A percentile compares a stretch with the other conserved stretches of the same genome.
Evolutionary conservation across 2,113 vertebrate species (phyloP).

Genomic region (Semnornis frantzii): DNA sequence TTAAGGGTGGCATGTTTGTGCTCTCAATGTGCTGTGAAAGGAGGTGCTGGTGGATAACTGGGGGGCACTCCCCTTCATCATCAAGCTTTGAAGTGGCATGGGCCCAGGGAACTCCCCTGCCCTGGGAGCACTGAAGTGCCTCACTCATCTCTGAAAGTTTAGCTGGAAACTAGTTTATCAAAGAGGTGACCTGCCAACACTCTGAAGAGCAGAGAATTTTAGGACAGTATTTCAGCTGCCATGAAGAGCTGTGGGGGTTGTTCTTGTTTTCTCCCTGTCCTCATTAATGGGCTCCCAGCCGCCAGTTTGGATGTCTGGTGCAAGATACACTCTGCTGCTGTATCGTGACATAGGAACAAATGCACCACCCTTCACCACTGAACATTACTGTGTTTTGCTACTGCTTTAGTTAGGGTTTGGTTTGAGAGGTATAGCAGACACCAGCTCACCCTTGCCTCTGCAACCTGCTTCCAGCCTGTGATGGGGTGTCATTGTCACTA

Average conservation of each 20-base stretch:
- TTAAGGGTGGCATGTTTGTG: neutral
- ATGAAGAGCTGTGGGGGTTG: neutral
- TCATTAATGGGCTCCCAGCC: neutral
- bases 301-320: neutral
- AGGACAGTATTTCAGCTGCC: neutral
- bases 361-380: neutral
- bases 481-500: neutral
- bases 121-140: neutral
- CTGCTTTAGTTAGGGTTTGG: neutral
- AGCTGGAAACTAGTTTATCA: constrained; percentile 20
- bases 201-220: neutral
- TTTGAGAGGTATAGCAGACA: neutral
- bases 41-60: neutral
- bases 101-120: neutral
- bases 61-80: neutral
- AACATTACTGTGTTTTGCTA: neutral
- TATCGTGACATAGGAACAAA: rapidly evolving
- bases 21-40: neutral
- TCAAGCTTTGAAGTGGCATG: neutral
- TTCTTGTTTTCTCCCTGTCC: neutral
- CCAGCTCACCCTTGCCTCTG: rapidly evolving
- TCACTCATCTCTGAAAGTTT: neutral
- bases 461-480: neutral
- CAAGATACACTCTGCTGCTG: neutral
- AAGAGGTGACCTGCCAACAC: constrained; percentile 1